phyloP scores from a whole-genome alignment of 2,888 invertebrate genomes.

The Crocallis elinguaria region DNA sequence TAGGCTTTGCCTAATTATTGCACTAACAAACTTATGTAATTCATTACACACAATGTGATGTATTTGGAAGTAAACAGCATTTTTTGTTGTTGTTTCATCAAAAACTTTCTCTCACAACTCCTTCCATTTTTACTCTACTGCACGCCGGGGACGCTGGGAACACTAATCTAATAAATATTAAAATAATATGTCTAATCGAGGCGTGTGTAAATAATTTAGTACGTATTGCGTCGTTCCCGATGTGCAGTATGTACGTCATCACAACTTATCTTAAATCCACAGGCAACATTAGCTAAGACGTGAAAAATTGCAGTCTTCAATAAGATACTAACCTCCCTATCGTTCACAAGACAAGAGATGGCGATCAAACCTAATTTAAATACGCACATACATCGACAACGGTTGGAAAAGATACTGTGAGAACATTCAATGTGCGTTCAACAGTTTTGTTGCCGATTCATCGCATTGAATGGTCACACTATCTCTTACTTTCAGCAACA shows the following conservation, averaged over 20 bases:
- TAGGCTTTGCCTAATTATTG: constrained; percentile 84
- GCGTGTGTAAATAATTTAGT: constrained; percentile 16
- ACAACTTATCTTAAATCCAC: constrained; percentile 60
- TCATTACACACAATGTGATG: constrained; percentile 67
- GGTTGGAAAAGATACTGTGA: background rate
- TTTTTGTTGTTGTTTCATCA: constrained; percentile 27
- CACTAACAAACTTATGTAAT: constrained; percentile 79
- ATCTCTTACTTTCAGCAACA: constrained; percentile 10
- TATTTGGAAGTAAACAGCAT: constrained; percentile 65
- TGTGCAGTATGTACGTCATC: constrained; percentile 49
- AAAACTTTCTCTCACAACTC: constrained; percentile 26
- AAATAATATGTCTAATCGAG: constrained; percentile 33
- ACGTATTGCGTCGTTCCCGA: constrained; percentile 35
- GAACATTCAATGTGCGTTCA: background rate
- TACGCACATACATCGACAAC: constrained; percentile 13
- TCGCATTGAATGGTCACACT: constrained; percentile 13
- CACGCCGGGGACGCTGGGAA: constrained; percentile 11
- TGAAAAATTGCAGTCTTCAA: constrained; percentile 82
- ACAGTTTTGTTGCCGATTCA: background rate
- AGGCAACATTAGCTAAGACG: constrained; percentile 72
- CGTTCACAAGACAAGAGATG: constrained; percentile 73
- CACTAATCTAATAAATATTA: constrained; percentile 21
- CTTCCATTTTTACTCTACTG: constrained; percentile 17
- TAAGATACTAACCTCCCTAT: constrained; percentile 71
- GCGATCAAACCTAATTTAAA: constrained; percentile 50